Evolutionary conservation across 2,797 vertebrate species (phyloP).

Genomic region (Phataginus tetradactyla): DNA sequence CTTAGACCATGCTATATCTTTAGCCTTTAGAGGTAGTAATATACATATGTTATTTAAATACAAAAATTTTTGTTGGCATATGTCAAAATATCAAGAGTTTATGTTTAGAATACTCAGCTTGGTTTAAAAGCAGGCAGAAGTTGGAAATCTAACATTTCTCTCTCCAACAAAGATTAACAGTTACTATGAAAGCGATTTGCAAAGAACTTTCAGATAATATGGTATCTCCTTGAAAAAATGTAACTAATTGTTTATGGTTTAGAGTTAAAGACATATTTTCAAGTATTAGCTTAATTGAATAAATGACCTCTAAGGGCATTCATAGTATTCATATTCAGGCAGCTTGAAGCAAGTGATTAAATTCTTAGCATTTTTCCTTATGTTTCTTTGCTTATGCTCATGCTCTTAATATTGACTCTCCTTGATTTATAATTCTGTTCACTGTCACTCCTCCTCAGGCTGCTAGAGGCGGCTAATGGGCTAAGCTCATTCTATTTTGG

Average conservation of each 20-base stretch:
- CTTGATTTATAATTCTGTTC: not conserved
- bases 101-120: not conserved
- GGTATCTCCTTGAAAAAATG: not conserved
- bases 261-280: not conserved
- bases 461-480: not conserved
- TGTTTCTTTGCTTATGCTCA: not conserved
- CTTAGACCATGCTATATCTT: not conserved
- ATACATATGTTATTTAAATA: not conserved
- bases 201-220: not conserved
- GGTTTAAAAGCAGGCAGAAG: not conserved
- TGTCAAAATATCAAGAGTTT: not conserved
- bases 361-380: not conserved
- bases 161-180: not conserved
- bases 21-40: not conserved
- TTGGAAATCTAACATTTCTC: not conserved
- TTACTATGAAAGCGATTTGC: not conserved
- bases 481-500: not conserved
- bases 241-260: not conserved
- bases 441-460: not conserved
- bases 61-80: not conserved
- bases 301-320: not conserved
- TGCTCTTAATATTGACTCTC: not conserved
- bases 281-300: not conserved
- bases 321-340: not conserved
- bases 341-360: too few species aligned